Evolutionary conservation across 2,888 invertebrate species (phyloP).

Genomic region (Drosophila setosimentum): DNA sequence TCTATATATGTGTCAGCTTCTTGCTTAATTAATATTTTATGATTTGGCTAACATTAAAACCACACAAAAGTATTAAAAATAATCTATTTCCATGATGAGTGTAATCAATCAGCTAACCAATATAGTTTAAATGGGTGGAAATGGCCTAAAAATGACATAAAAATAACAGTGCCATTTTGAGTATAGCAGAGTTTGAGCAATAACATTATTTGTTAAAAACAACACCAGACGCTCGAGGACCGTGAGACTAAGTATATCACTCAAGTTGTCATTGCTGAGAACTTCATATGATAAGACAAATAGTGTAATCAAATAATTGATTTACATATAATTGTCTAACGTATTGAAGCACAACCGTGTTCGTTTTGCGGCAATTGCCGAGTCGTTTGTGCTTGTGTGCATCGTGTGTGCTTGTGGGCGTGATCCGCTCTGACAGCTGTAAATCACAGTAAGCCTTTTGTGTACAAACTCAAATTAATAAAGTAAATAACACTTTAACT

Average conservation of each 20-base stretch:
- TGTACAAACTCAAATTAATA: conserved; percentile 7
- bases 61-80: neutral
- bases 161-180: conserved; percentile 28
- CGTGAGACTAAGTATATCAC: conserved; percentile 8
- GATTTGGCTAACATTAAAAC: neutral
- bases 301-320: conserved; percentile 20
- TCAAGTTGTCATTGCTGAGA: neutral
- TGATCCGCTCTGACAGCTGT: conserved; percentile 13
- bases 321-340: conserved; percentile 1
- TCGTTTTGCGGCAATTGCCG: conserved; percentile 33
- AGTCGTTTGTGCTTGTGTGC: conserved; percentile 6
- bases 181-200: conserved; percentile 9
- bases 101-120: neutral
- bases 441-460: conserved; percentile 36
- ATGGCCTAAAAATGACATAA: conserved; percentile 1
- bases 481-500: conserved; percentile 2
- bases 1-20: neutral
- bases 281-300: neutral
- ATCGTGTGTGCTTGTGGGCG: conserved; percentile 6
- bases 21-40: neutral
- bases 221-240: conserved; percentile 29
- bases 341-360: conserved; percentile 17
- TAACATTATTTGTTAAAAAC: conserved; percentile 28
- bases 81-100: neutral
- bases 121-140: neutral